A percentile compares a stretch with the other conserved stretches of the same genome.
phyloP scores from a whole-genome alignment of 23 tunicate genomes.

The Clavelina lepadiformis region DNA sequence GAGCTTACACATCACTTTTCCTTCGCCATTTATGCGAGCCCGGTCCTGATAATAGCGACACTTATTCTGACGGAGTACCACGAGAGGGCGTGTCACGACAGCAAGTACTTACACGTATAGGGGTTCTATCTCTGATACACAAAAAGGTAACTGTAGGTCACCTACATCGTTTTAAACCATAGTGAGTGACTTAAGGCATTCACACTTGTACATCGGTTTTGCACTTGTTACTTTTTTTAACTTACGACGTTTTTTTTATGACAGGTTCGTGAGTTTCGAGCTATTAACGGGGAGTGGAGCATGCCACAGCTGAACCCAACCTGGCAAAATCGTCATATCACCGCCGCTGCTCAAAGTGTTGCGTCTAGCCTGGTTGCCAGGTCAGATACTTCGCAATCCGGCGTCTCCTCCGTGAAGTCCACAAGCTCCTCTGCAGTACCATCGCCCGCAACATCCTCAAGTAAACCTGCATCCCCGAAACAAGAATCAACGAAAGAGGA shows the following conservation, averaged over 20 bases:
- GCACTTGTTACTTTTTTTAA: not conserved
- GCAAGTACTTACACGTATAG: constrained; percentile 82
- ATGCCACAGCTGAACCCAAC: constrained; percentile 60
- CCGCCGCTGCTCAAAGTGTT: constrained; percentile 17
- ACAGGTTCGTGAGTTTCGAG: constrained; percentile 66
- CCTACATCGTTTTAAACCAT: not conserved
- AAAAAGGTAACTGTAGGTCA: constrained; percentile 45
- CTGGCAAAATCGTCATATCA: constrained; percentile 24
- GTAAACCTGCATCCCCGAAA: constrained; percentile 29
- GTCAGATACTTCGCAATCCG: constrained; percentile 55
- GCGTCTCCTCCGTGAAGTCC: constrained; percentile 64
- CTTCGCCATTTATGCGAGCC: constrained; percentile 97
- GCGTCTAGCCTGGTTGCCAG: constrained; percentile 24
- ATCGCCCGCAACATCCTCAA: constrained; percentile 36
- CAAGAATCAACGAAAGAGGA: no score
- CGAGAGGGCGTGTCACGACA: constrained; percentile 91
- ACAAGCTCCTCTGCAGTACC: constrained; percentile 66
- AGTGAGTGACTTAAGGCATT: not conserved
- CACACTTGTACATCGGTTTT: not conserved
- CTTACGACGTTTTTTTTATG: not conserved
- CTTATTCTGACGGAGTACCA: constrained; percentile 95
- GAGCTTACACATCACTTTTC: constrained; percentile 87
- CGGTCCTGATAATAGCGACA: constrained; percentile 80
- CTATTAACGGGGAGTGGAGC: constrained; percentile 93
- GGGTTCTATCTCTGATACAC: constrained; percentile 82